Base-by-base conservation (phyloP, 2,113 vertebrate species). In the Daboia siamensis region DNA sequence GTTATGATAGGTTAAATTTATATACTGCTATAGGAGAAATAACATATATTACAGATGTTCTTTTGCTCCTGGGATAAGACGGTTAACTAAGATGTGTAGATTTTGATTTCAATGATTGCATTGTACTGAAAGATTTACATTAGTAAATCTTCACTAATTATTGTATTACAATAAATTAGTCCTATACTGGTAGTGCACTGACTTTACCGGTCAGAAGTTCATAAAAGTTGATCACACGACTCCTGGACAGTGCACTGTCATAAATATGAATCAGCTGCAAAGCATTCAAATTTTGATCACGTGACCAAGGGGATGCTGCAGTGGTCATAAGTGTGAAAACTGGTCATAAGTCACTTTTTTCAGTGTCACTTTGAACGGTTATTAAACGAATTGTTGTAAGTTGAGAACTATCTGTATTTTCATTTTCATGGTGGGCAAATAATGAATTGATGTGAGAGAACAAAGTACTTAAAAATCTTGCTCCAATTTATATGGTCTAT, bases 51-150 rank as follows among this genome's bases (percentile, higher is more conserved):
- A 80, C 39, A 80, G 69, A 95, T 93, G 93, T 91, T 56, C 13
- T 95, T 96, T 94, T 95, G 93, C 89, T 95, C 94, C 12, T 91
- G 90, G 54, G n/a, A 24, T 56, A 84, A 54, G 90, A 91, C 92
- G 93, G 93, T 39, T 85, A 84, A 29, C 69, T 74, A 86, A 90
- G 91, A 1, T 44, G n/a, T 91, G 69, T 1, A 44, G 80, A 92
- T 48, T 55, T 23, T 90, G 48, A 91, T 94, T 86, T 91, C 84
- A 91, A 1, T 0, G 0, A 52, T 20, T 46, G 24, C 87, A 52
- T 21, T 69, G 6, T 46, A 85, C 23, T 85, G 17, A 85, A 64
- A 64, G 6, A 85, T 85, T 85, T 85, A 44, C 80, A 85, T 90
- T 21, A 39, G 2, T 21, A 57, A 57, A 57, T 54, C 52, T 54